Base-by-base conservation (phyloP, 2,797 vertebrate species). In the Streptopelia turtur region DNA sequence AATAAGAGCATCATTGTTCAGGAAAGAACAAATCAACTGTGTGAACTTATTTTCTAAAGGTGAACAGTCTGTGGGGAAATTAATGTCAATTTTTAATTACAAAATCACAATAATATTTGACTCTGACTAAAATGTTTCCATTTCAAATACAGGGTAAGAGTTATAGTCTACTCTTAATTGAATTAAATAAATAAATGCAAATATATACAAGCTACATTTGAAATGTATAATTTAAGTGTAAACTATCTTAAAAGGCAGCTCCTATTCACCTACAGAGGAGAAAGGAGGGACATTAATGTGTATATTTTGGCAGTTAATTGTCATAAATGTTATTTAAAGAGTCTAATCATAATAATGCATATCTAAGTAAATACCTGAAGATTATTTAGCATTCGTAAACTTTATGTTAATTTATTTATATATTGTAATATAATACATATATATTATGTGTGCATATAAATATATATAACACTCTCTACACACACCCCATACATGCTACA, bases 1-100 rank as follows among this genome's bases (percentile, higher is more conserved):
- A 97, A 95, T 96, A 97, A 97, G 94, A 97, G 75, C 84, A 78
- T 95, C 94, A 47, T 93, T 91, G 88, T 89, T 92, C 93, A 94
- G 89, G 79, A 68, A 90, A 96, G 94, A 95, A 90, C 93, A 96
- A 96, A 94, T 80, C n/a, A 81, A 82, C 94, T 78, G 79, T 70
- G 16, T 87, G 85, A 91, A 94, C 94, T 91, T 95, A 86, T 71
- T 91, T 96, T 93, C 94, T 96, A 79, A 81, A 96, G 96, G 84
- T 85, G 71, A 43, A 72, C 13, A 41, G 83, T 97, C 94, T 74
- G 30, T 84, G 78, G 85, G 86, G 90, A 94, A 95, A 91, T 94
- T 64, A 95, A 70, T 82, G 81, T 87, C 57, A 72, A 66, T 83
- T 95, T 97, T 90, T 96, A 95, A 94, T 95, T 95, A 75, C 80